Evolutionary conservation across 2,113 vertebrate species (phyloP).

Genomic region (Oncorhynchus nerka): DNA sequence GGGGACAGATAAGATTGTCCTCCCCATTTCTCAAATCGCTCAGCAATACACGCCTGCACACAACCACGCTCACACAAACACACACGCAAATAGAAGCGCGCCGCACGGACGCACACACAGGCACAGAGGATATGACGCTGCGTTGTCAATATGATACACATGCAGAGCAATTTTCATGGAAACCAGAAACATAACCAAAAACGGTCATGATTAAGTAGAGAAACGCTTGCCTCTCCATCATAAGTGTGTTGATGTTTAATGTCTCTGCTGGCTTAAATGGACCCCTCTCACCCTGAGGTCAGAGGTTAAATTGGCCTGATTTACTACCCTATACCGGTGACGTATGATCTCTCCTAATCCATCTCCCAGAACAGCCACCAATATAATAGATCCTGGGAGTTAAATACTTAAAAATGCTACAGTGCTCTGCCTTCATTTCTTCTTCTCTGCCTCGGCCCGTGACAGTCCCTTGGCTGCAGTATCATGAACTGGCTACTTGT

Average conservation of each 20-base stretch:
- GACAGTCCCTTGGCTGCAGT: too few relatives aligned
- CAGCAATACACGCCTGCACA: not conserved
- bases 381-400: too few relatives aligned
- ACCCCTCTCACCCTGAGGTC: conserved; percentile 36
- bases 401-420: too few relatives aligned
- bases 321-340: too few relatives aligned
- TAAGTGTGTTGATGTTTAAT: not conserved
- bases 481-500: not conserved
- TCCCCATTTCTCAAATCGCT: not conserved
- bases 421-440: too few relatives aligned
- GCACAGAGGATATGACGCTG: not conserved
- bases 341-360: conserved; percentile 48
- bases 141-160: not conserved
- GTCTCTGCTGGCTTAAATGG: not conserved
- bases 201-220: not conserved
- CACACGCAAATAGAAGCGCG: too few relatives aligned
- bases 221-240: not conserved
- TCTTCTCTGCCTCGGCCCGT: too few relatives aligned
- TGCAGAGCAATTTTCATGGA: conserved; percentile 10
- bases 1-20: too few relatives aligned
- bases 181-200: conserved; percentile 8
- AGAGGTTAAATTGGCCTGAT: conserved; percentile 9
- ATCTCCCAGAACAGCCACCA: conserved; percentile 11
- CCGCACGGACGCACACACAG: too few relatives aligned
- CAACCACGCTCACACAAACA: too few relatives aligned